Conservation (phyloP, 2,797 vertebrate species). For the Pangasius macronema region DNA sequence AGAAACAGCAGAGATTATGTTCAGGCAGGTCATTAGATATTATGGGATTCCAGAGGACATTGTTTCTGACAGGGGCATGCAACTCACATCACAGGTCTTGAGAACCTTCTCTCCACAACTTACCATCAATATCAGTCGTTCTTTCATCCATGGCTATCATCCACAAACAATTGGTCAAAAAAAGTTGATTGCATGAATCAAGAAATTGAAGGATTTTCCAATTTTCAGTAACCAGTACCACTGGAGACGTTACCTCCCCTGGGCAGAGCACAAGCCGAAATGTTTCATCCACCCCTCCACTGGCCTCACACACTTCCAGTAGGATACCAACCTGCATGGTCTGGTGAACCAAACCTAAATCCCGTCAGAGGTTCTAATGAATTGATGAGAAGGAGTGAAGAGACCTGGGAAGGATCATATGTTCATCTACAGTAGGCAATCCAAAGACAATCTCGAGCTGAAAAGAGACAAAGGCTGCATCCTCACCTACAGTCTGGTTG, state of each 20-base stretch:
- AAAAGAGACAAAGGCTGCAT: slow-evolving; percentile 4
- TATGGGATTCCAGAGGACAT: not conserved
- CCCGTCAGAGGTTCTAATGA: not conserved
- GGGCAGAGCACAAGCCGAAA: not conserved
- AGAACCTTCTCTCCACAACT: not conserved
- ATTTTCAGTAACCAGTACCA: not conserved
- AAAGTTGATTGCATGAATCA: not conserved
- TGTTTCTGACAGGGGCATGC: not conserved
- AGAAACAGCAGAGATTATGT: not conserved
- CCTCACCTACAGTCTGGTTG: not conserved
- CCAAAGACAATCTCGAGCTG: not conserved
- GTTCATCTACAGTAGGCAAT: not conserved
- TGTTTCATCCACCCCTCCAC: not conserved
- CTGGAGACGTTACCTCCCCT: not conserved
- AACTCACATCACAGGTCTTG: not conserved
- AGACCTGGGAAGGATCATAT: not conserved
- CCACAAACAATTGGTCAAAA: slow-evolving; percentile 4
- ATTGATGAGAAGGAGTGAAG: not conserved
- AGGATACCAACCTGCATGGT: not conserved
- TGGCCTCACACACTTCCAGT: not conserved
- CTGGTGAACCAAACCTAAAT: not conserved
- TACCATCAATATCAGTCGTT: not conserved
- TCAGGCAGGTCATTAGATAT: not conserved
- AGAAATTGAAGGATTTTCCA: not conserved
- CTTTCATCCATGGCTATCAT: not conserved